Conservation (phyloP, 2,888 invertebrate genomes). For the Ennomos erosarius region DNA sequence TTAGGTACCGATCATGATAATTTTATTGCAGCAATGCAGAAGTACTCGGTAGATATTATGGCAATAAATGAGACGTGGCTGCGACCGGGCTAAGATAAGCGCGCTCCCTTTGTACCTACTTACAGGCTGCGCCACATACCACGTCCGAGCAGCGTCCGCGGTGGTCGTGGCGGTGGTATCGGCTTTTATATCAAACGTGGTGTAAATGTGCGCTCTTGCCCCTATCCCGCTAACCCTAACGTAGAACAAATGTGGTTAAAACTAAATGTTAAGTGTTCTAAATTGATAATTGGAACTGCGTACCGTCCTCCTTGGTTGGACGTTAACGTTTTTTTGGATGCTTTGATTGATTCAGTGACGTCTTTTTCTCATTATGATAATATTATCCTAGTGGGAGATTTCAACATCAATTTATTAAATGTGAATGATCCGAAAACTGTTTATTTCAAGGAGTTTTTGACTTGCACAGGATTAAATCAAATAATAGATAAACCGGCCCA, state of each 20-base stretch:
- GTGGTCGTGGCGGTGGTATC: slow-evolving; percentile 28
- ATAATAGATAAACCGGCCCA: slow-evolving; percentile 7
- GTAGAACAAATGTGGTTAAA: slow-evolving; percentile 33
- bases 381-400: slow-evolving; percentile 10
- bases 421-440: background rate
- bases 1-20: background rate
- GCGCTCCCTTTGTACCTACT: background rate
- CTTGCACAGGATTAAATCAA: background rate
- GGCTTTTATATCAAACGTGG: slow-evolving; percentile 34
- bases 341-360: slow-evolving; percentile 11
- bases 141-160: background rate
- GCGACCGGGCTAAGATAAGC: background rate
- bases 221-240: background rate
- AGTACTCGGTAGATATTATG: slow-evolving; percentile 1
- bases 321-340: slow-evolving; percentile 27
- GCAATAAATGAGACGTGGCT: slow-evolving; percentile 3
- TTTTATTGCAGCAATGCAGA: background rate
- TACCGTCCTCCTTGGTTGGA: slow-evolving; percentile 28
- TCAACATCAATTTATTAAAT: slow-evolving; percentile 4
- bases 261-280: background rate
- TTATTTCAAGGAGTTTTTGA: background rate
- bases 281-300: slow-evolving; percentile 26
- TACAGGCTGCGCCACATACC: slow-evolving; percentile 10
- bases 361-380: slow-evolving; percentile 15
- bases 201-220: background rate